Evolutionary conservation across 1,140 invertebrate genomes (phyloP).

Genomic region (Cherax destructor): DNA sequence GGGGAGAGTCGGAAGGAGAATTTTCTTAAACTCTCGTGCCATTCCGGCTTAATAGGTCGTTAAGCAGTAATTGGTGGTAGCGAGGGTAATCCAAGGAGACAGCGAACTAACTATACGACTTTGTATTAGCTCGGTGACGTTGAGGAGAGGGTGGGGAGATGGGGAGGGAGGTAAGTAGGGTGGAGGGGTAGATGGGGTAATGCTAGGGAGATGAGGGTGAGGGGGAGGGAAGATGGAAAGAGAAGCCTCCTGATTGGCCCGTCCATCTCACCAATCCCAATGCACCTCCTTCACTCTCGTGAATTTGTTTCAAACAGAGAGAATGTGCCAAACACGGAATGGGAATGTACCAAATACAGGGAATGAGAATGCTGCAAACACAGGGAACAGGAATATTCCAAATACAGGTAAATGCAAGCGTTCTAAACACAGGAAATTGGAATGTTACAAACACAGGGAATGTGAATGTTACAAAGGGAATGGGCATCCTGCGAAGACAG

Average conservation of each 20-base stretch:
- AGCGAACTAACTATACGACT: not conserved
- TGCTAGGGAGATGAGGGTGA: not conserved
- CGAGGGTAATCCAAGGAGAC: slow-evolving; percentile 21
- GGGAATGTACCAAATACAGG: too few relatives aligned
- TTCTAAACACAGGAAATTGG: too few relatives aligned
- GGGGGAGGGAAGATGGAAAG: not conserved
- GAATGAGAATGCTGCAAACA: too few relatives aligned
- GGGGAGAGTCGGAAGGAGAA: not conserved
- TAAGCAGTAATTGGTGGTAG: slow-evolving; percentile 43
- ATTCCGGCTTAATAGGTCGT: slow-evolving; percentile 23
- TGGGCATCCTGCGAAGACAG: too few relatives aligned
- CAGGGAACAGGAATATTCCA: too few relatives aligned
- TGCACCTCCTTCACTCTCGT: not conserved
- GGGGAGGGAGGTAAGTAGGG: not conserved
- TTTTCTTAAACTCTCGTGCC: slow-evolving; percentile 28
- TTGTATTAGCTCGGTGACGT: slow-evolving; percentile 12
- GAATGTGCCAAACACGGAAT: too few relatives aligned
- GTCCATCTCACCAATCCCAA: not conserved
- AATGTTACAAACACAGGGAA: too few relatives aligned
- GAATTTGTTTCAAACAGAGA: too few relatives aligned
- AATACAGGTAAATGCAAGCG: too few relatives aligned
- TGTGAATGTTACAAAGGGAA: too few relatives aligned
- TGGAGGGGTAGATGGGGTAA: not conserved
- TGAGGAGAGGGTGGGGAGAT: not conserved
- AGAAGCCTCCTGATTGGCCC: not conserved